phyloP scores from a whole-genome alignment of 2,888 invertebrate species.

The Drosophila mimetica region DNA sequence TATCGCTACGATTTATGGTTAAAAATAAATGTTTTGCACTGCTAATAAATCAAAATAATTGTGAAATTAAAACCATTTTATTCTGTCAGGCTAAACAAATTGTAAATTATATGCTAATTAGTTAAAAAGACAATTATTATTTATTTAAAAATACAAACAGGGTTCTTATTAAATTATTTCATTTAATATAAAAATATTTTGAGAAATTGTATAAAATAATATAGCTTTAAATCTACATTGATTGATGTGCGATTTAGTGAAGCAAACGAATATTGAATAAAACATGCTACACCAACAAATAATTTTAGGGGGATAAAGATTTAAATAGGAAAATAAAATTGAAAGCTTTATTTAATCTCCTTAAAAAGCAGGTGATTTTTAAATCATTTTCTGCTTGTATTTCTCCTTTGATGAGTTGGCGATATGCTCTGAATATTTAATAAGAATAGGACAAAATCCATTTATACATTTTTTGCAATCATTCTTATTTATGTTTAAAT shows the following conservation, averaged over 20 bases:
- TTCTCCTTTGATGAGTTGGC: too few species aligned
- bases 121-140: too few species aligned
- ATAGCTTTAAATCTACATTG: too few species aligned
- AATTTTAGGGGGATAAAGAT: neutral
- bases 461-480: neutral
- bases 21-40: neutral
- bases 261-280: neutral
- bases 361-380: neutral
- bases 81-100: too few species aligned
- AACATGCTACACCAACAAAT: neutral
- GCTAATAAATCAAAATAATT: neutral
- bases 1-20: slow-evolving; percentile 19
- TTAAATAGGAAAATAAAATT: neutral
- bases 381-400: too few species aligned
- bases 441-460: neutral
- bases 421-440: slow-evolving; percentile 3
- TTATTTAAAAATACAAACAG: too few species aligned
- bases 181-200: too few species aligned
- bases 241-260: too few species aligned
- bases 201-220: too few species aligned
- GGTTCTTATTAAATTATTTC: too few species aligned
- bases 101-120: too few species aligned
- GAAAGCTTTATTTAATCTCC: neutral
- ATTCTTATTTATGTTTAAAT: slow-evolving; percentile 18
- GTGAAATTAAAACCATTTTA: neutral